phyloP scores from a whole-genome alignment of 2,797 vertebrate genomes.

The Carduelis carduelis region DNA sequence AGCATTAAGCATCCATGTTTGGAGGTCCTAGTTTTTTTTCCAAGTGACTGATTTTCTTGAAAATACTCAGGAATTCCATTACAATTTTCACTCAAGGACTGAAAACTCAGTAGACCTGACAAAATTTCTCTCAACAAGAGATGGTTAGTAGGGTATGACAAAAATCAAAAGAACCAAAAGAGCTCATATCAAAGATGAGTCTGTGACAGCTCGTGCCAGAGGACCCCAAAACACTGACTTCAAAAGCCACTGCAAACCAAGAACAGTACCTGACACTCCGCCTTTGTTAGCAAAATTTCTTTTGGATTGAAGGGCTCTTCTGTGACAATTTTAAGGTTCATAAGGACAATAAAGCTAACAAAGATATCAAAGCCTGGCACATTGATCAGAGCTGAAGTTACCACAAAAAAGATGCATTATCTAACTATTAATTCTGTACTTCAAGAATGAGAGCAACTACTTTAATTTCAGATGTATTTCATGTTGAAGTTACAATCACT shows the following conservation, averaged over 20 bases:
- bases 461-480: neutral
- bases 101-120: neutral
- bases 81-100: neutral
- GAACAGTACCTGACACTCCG: neutral
- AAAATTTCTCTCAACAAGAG: neutral
- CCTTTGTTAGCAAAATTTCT: neutral
- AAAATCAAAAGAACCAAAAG: neutral
- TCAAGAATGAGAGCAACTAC: accelerated
- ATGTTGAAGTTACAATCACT: neutral
- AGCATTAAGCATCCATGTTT: neutral
- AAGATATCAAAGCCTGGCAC: neutral
- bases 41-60: neutral
- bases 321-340: neutral
- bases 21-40: neutral
- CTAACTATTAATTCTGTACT: neutral
- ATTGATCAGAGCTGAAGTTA: neutral
- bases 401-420: neutral
- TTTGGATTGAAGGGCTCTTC: neutral
- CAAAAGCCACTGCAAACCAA: neutral
- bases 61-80: neutral
- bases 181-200: neutral
- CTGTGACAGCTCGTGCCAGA: neutral
- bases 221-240: neutral
- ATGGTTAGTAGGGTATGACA: neutral
- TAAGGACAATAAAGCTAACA: neutral